phyloP scores from a whole-genome alignment of 2,113 vertebrate genomes.

The Salvelinus fontinalis region DNA sequence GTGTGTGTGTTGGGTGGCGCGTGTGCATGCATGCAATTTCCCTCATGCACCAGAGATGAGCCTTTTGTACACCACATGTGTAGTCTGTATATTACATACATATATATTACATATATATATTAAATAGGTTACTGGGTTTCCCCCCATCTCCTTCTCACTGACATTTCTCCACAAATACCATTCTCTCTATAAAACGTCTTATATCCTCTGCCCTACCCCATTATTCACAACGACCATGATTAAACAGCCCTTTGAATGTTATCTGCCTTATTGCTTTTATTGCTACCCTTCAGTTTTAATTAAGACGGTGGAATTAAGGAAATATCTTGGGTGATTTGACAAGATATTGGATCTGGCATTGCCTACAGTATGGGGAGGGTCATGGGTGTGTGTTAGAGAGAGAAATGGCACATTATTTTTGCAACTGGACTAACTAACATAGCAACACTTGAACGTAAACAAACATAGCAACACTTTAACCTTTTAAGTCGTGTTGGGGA shows the following conservation, averaged over 20 bases:
- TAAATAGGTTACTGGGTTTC: neutral
- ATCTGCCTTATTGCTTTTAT: conserved; percentile 74
- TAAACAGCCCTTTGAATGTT: conserved; percentile 63
- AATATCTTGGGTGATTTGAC: conserved; percentile 63
- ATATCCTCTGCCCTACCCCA: conserved; percentile 46
- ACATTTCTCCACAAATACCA: conserved; percentile 78
- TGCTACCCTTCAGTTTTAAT: conserved; percentile 67
- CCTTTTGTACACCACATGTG: neutral
- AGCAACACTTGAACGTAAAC: neutral
- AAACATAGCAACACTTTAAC: conserved; percentile 7
- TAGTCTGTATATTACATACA: neutral
- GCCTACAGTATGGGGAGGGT: conserved; percentile 53
- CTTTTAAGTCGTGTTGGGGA: neutral
- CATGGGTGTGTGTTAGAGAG: conserved; percentile 40
- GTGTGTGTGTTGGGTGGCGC: neutral
- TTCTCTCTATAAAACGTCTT: conserved; percentile 64
- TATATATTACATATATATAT: neutral
- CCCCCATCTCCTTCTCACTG: conserved; percentile 36
- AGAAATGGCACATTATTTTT: neutral
- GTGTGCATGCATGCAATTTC: neutral
- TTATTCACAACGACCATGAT: conserved; percentile 63
- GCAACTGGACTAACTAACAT: conserved; percentile 36
- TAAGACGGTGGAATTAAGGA: conserved; percentile 67
- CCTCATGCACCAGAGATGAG: conserved; percentile 44
- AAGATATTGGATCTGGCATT: conserved; percentile 57